A percentile compares a stretch with the other conserved stretches of the same genome.
Conservation (phyloP, 1,140 invertebrate genomes). For the Riptortus pedestris region DNA sequence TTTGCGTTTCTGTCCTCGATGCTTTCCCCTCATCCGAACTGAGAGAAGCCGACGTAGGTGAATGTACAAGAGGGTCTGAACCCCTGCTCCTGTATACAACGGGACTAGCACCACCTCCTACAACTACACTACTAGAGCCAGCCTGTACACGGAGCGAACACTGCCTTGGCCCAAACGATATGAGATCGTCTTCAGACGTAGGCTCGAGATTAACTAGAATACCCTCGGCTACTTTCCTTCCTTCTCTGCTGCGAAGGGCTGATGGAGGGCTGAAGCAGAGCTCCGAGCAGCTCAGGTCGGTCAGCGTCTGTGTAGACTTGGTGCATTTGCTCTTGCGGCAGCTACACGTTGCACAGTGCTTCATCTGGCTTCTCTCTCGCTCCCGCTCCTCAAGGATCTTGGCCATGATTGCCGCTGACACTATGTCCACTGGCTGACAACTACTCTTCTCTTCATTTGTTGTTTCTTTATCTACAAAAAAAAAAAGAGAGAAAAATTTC, state of each 20-base stretch:
- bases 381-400: constrained; percentile 79
- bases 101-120: constrained; percentile 51
- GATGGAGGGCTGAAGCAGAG: not conserved
- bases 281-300: not conserved
- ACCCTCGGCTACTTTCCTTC: constrained; percentile 17
- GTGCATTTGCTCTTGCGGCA: constrained; percentile 40
- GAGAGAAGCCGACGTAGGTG: constrained; percentile 16
- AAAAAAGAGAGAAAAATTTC: too few relatives aligned
- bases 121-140: constrained; percentile 62
- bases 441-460: constrained; percentile 29
- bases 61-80: constrained; percentile 13
- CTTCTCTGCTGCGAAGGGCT: not conserved
- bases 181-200: constrained; percentile 19
- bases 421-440: constrained; percentile 51
- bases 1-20: constrained; percentile 24
- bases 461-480: constrained; percentile 33
- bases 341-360: constrained; percentile 69
- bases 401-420: constrained; percentile 85
- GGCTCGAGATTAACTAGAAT: constrained; percentile 21
- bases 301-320: constrained; percentile 22
- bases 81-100: constrained; percentile 31
- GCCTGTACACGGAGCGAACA: constrained; percentile 59
- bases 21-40: constrained; percentile 5
- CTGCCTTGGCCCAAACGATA: constrained; percentile 45
- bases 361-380: constrained; percentile 55